Conservation (phyloP, 2,797 vertebrate species). For the Enoplosus armatus region DNA sequence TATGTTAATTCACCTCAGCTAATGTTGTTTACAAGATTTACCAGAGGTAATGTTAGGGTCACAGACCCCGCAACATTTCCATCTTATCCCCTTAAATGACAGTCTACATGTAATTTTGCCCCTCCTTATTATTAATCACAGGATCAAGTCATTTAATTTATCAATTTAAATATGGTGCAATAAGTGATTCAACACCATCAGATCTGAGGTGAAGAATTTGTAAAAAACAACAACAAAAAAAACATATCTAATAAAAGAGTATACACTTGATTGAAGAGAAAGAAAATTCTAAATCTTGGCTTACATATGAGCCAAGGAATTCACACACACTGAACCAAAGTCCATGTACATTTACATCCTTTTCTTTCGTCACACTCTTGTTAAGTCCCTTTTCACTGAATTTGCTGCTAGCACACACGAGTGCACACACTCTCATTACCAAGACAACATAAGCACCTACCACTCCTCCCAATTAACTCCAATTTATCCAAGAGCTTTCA, state of each 20-base stretch:
- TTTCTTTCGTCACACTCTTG: conserved; percentile 23
- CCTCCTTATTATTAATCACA: conserved; percentile 62
- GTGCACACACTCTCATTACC: conserved; percentile 31
- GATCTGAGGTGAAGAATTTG: conserved; percentile 22
- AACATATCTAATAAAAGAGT: conserved; percentile 3
- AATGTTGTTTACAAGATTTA: conserved; percentile 77
- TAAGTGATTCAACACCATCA: conserved; percentile 2
- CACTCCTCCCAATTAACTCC: conserved; percentile 77
- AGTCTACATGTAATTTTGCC: conserved; percentile 38
- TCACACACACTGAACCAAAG: conserved; percentile 13
- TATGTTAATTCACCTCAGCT: conserved; percentile 80
- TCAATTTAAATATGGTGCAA: conserved; percentile 29
- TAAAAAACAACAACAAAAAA: conserved; percentile 12
- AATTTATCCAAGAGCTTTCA: conserved; percentile 74
- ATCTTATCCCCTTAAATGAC: conserved; percentile 68
- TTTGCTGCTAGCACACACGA: conserved; percentile 29
- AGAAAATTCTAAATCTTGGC: background rate
- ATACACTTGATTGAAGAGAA: background rate
- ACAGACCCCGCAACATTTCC: conserved; percentile 64
- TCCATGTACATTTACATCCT: background rate
- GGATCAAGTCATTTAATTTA: conserved; percentile 54
- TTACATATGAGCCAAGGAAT: background rate
- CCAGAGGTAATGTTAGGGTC: conserved; percentile 80
- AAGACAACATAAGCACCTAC: conserved; percentile 47
- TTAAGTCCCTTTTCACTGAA: conserved; percentile 29